Evolutionary conservation across 2,113 vertebrate genomes (phyloP).

Genomic region (cattle (Bos taurus)): DNA sequence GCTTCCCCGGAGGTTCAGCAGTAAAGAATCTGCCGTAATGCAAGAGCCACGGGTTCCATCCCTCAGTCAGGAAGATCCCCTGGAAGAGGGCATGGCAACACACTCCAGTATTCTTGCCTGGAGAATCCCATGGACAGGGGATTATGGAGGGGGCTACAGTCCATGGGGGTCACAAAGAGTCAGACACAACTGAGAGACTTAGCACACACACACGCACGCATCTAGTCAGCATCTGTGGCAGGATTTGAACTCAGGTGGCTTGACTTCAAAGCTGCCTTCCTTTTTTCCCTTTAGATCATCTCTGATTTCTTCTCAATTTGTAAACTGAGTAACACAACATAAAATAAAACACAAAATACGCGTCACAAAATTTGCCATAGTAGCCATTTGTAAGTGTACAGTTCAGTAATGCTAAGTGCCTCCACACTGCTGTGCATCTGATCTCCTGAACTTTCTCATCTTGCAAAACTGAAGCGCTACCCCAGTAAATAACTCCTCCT

Average conservation of each 20-base stretch:
- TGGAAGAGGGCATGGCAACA: neutral
- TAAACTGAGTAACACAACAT: neutral
- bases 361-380: fast-evolving
- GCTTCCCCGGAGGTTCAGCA: neutral
- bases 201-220: neutral
- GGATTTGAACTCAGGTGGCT: neutral
- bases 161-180: neutral
- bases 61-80: neutral
- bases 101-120: neutral
- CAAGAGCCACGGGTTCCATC: fast-evolving
- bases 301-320: neutral
- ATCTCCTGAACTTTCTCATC: neutral
- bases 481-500: neutral
- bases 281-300: neutral
- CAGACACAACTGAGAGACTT: neutral
- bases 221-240: neutral
- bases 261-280: neutral
- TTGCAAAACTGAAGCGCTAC: neutral
- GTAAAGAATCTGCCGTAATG: neutral
- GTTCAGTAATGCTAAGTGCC: no score
- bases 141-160: neutral
- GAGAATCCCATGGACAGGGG: neutral
- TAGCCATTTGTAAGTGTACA: neutral
- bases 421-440: neutral
- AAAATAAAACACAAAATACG: neutral